Conservation (phyloP, 2,888 invertebrate species). For the Halictus ligatus region DNA sequence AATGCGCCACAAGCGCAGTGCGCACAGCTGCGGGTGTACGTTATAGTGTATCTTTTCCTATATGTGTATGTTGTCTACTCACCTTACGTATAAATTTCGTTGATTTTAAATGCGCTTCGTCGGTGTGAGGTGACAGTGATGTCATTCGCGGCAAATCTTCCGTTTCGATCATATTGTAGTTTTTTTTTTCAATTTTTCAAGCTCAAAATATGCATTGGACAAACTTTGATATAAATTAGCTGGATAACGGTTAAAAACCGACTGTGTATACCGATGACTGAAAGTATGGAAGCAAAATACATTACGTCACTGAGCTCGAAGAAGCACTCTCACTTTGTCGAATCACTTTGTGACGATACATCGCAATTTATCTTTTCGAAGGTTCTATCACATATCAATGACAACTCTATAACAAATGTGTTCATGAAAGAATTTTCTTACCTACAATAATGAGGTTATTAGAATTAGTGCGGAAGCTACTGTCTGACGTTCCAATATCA, state of each 20-base stretch:
- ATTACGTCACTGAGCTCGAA: slow-evolving; percentile 43
- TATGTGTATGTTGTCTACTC: slow-evolving; percentile 36
- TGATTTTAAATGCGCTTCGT: slow-evolving; percentile 56
- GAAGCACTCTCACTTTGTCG: slow-evolving; percentile 27
- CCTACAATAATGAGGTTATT: slow-evolving; percentile 26
- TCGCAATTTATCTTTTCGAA: not conserved
- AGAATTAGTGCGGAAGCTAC: slow-evolving; percentile 36
- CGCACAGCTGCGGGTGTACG: not conserved
- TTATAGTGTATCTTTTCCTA: not conserved
- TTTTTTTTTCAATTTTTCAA: not conserved
- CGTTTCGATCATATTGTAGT: slow-evolving; percentile 78
- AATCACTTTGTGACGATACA: not conserved
- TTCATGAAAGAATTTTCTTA: not conserved
- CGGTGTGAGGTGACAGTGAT: slow-evolving; percentile 84
- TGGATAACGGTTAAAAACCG: slow-evolving; percentile 6
- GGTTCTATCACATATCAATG: not conserved
- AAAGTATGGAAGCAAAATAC: slow-evolving; percentile 28
- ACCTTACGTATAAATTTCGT: slow-evolving; percentile 68
- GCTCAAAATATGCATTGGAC: not conserved
- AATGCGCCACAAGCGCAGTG: not conserved
- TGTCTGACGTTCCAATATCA: slow-evolving; percentile 32
- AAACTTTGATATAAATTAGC: slow-evolving; percentile 20
- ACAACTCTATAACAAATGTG: not conserved
- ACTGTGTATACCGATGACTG: slow-evolving; percentile 6
- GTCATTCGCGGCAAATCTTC: slow-evolving; percentile 86